phyloP scores from a whole-genome alignment of 2,888 invertebrate genomes.

The Pemphredon lugubris region DNA sequence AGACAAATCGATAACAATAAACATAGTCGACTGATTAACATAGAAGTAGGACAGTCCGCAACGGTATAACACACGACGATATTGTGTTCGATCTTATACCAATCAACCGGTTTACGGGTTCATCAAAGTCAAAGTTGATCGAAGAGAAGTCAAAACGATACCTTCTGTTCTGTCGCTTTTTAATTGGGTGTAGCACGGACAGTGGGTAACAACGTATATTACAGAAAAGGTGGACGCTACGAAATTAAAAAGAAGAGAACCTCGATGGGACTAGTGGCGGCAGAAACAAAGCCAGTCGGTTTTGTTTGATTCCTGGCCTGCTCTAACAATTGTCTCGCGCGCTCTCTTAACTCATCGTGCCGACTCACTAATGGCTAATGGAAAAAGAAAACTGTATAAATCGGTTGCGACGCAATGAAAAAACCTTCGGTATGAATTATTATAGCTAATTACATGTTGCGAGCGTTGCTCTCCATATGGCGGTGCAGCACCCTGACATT shows the following conservation, averaged over 20 bases:
- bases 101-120: too few relatives aligned
- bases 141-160: too few relatives aligned
- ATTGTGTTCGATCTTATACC: too few relatives aligned
- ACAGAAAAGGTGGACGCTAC: background rate
- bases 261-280: constrained; percentile 83
- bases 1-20: too few relatives aligned
- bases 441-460: constrained; percentile 76
- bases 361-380: constrained; percentile 88
- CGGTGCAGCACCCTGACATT: constrained; percentile 75
- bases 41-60: too few relatives aligned
- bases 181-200: too few relatives aligned
- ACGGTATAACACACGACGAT: too few relatives aligned
- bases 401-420: constrained; percentile 31
- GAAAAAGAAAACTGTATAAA: constrained; percentile 59
- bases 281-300: constrained; percentile 81
- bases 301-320: constrained; percentile 85
- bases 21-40: too few relatives aligned
- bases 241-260: constrained; percentile 71
- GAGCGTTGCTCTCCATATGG: constrained; percentile 74
- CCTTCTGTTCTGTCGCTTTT: too few relatives aligned
- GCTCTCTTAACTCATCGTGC: constrained; percentile 92
- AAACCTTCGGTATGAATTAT: constrained; percentile 1
- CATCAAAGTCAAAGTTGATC: too few relatives aligned
- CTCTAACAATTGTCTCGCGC: constrained; percentile 91
- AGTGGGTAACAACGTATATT: background rate